These are phyloP conservation scores for Drosophila kurseongensis DNA, from an alignment of 1,140 invertebrate species.

Conservation along the genomic window DNA sequence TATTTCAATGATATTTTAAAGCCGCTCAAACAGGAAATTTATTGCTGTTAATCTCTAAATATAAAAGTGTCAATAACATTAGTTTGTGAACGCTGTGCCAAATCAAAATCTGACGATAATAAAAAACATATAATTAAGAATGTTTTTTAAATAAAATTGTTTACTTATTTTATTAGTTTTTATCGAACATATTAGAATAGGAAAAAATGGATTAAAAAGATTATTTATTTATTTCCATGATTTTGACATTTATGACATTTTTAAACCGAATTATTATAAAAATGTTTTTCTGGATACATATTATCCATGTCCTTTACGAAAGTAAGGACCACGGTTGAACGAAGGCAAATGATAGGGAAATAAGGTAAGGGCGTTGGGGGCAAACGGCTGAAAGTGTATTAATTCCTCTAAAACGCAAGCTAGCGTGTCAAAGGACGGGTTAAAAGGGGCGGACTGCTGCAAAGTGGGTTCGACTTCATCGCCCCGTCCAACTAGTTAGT, in stretches of 20 bases:
- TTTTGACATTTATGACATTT: not conserved
- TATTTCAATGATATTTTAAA: no score
- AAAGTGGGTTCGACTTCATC: constrained; percentile 35
- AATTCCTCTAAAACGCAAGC: constrained; percentile 58
- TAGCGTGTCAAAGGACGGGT: constrained; percentile 52
- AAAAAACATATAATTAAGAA: no score
- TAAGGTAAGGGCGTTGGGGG: constrained; percentile 37
- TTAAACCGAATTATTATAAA: no score
- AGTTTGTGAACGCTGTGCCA: no score
- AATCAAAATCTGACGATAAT: no score
- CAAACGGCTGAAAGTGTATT: constrained; percentile 45
- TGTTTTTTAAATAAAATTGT: no score
- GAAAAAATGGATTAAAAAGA: no score
- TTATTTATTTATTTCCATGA: not conserved
- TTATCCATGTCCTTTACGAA: constrained; percentile 1
- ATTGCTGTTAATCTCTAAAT: no score
- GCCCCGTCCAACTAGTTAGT: constrained; percentile 9
- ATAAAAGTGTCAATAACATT: no score
- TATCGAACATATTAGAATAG: no score
- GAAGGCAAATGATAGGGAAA: constrained; percentile 17
- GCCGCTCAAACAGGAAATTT: no score
- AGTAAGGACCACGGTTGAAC: not conserved
- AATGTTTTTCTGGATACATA: not conserved
- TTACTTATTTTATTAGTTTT: no score
- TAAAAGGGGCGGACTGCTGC: not conserved